Evolutionary conservation across 2,888 invertebrate genomes (phyloP).

Genomic region (Aphodius sticticus): DNA sequence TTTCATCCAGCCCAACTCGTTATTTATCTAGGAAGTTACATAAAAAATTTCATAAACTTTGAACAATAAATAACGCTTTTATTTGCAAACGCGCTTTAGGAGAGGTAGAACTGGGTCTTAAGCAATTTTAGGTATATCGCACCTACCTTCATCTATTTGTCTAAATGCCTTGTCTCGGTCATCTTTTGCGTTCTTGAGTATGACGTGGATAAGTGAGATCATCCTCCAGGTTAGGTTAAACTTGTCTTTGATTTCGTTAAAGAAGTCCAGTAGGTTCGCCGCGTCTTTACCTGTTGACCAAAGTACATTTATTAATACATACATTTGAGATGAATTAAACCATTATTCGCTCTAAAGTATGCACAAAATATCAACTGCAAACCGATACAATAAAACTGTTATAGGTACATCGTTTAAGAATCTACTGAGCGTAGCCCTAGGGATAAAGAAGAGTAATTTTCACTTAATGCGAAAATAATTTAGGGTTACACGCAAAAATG

Average conservation of each 20-base stretch:
- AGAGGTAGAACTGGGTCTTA: too few relatives aligned
- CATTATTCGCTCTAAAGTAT: background rate
- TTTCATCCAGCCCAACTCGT: too few relatives aligned
- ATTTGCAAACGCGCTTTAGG: too few relatives aligned
- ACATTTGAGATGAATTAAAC: background rate
- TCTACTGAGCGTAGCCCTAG: background rate
- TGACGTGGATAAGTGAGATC: conserved; percentile 61
- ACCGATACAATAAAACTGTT: background rate
- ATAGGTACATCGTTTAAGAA: background rate
- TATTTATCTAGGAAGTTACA: too few relatives aligned
- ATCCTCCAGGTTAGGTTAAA: conserved; percentile 60
- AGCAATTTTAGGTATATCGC: background rate
- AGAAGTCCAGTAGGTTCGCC: conserved; percentile 59
- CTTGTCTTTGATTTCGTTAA: conserved; percentile 57
- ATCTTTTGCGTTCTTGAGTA: conserved; percentile 60
- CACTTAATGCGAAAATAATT: conserved; percentile 4
- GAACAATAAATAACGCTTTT: too few relatives aligned
- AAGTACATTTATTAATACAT: conserved; percentile 23
- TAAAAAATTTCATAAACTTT: too few relatives aligned
- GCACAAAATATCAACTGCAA: background rate
- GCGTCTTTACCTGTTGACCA: conserved; percentile 54
- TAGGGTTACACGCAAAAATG: background rate
- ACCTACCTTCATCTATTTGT: conserved; percentile 61
- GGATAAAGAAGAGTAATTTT: background rate
- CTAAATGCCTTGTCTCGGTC: conserved; percentile 60